Percentiles rank a stretch among this genome's conserved stretches.
phyloP scores from a whole-genome alignment of 2,797 vertebrate genomes.

The Echiichthys vipera region DNA sequence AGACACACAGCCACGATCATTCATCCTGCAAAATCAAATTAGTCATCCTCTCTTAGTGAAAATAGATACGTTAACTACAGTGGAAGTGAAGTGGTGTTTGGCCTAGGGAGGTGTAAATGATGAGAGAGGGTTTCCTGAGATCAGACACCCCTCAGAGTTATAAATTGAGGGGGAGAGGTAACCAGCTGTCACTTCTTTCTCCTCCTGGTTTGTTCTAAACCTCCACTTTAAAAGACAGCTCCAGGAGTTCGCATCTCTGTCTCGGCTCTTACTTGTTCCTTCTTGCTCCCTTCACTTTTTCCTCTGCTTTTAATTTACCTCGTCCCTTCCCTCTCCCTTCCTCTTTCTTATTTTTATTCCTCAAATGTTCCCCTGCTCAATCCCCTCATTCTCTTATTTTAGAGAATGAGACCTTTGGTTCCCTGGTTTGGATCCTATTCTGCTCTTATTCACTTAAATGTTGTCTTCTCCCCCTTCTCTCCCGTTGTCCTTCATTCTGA shows the following conservation, averaged over 20 bases:
- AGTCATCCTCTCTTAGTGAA: conserved; percentile 54
- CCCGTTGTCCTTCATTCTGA: not conserved
- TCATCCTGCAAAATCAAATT: conserved; percentile 47
- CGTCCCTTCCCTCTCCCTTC: not conserved
- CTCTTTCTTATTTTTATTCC: not conserved
- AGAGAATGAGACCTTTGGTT: not conserved
- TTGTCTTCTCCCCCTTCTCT: not conserved
- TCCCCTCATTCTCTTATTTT: conserved; percentile 2
- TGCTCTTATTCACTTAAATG: not conserved
- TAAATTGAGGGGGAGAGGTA: conserved; percentile 59
- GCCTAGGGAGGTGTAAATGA: conserved; percentile 69
- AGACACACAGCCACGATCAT: conserved; percentile 40
- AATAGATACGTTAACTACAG: conserved; percentile 55
- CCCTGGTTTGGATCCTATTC: not conserved
- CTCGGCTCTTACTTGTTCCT: not conserved
- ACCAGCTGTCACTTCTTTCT: conserved; percentile 57
- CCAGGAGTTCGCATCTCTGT: conserved; percentile 24
- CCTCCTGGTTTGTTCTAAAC: conserved; percentile 29
- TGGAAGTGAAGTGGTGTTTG: conserved; percentile 19
- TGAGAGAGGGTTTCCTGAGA: conserved; percentile 53
- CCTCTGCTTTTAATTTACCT: no score
- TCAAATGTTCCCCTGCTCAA: not conserved
- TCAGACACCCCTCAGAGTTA: conserved; percentile 63
- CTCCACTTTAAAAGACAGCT: conserved; percentile 29
- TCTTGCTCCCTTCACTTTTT: not conserved